Evolutionary conservation across 2,888 invertebrate genomes (phyloP).

Genomic region (Phyto melanocephala): DNA sequence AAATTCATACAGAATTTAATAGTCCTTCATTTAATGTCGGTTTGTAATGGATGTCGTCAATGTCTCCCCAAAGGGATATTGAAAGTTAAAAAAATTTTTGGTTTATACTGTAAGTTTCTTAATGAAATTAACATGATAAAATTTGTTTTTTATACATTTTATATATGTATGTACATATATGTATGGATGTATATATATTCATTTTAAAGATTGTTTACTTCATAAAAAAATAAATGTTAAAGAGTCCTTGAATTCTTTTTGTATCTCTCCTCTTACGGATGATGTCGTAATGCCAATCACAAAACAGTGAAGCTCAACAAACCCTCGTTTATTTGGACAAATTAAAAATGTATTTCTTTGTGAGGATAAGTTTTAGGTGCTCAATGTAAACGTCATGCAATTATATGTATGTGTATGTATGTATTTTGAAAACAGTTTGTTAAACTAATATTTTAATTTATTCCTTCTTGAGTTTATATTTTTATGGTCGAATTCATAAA

Average conservation of each 20-base stretch:
- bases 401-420: too few species aligned
- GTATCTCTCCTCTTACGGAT: background rate
- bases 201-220: too few species aligned
- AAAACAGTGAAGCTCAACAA: background rate
- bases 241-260: conserved; percentile 12
- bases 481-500: too few species aligned
- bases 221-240: background rate
- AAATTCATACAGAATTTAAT: too few species aligned
- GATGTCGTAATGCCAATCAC: background rate
- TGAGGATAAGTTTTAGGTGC: background rate
- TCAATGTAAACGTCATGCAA: too few species aligned
- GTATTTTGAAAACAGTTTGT: too few species aligned
- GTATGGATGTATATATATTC: too few species aligned
- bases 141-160: too few species aligned
- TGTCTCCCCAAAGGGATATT: background rate
- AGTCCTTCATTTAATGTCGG: background rate
- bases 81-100: background rate
- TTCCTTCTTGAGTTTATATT: too few species aligned
- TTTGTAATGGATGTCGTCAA: background rate
- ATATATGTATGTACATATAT: too few species aligned
- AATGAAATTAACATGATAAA: background rate
- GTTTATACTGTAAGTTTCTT: background rate
- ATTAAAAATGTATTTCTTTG: background rate
- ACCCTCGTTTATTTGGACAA: background rate
- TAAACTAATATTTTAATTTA: too few species aligned